phyloP scores from a whole-genome alignment of 2,797 vertebrate species.

The Sylvia borin region DNA sequence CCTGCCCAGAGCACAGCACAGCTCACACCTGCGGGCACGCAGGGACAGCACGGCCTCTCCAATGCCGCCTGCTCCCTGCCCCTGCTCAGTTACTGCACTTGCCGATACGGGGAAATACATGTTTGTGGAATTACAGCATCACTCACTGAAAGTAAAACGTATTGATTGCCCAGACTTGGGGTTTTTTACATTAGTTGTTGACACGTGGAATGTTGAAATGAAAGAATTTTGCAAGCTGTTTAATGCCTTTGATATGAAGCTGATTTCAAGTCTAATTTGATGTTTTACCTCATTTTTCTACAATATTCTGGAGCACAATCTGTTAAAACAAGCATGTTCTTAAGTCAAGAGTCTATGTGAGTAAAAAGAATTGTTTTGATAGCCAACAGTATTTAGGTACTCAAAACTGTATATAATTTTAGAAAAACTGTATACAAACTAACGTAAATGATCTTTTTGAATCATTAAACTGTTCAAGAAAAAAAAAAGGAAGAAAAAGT shows the following conservation, averaged over 20 bases:
- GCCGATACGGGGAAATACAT: neutral
- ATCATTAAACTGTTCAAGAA: neutral
- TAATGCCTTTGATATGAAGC: neutral
- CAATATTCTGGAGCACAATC: neutral
- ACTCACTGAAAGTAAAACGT: neutral
- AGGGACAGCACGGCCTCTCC: neutral
- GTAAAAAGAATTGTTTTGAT: neutral
- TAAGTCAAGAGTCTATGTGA: neutral
- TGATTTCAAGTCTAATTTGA: neutral
- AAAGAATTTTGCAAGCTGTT: neutral
- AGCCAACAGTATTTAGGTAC: neutral
- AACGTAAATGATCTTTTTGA: neutral
- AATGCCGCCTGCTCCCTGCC: neutral
- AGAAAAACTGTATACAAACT: neutral
- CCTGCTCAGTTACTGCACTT: neutral
- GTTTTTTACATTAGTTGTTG: neutral
- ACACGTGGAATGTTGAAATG: neutral
- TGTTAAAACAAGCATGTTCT: neutral
- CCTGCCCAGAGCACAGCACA: constrained; percentile 73
- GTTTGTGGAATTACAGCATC: neutral
- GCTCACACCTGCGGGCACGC: neutral
- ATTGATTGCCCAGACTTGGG: neutral
- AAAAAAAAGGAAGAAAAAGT: neutral
- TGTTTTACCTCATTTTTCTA: neutral
- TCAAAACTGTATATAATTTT: neutral